Conservation (phyloP, 2,797 vertebrate genomes). For the Ispidina lecontei region DNA sequence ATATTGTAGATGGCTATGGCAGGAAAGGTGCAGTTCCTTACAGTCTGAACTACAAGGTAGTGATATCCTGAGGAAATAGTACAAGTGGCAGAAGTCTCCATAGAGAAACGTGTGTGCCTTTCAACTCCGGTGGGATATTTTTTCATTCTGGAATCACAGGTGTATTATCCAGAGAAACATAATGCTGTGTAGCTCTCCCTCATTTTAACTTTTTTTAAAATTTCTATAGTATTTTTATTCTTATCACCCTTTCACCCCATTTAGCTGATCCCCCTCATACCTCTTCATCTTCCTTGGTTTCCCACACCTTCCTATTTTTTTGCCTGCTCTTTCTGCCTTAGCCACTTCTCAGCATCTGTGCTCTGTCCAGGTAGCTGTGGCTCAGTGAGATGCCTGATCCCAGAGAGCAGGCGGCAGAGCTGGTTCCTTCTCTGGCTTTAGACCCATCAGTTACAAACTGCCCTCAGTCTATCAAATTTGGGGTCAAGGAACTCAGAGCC, state of each 20-base stretch:
- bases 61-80: background rate
- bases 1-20: background rate
- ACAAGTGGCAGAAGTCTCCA: background rate
- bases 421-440: background rate
- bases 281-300: background rate
- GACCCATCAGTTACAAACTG: background rate
- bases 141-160: background rate
- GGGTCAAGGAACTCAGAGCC: background rate
- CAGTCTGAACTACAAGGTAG: background rate
- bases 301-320: background rate
- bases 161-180: background rate
- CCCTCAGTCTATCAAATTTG: background rate
- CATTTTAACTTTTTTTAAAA: background rate
- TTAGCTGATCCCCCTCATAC: background rate
- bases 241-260: background rate
- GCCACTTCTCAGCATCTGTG: background rate
- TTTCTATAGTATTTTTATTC: background rate
- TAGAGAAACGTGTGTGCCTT: accelerated
- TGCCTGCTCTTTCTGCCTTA: background rate
- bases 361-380: background rate
- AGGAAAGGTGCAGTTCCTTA: background rate
- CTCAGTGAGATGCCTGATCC: background rate
- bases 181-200: background rate
- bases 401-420: background rate
- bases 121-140: background rate